Evolutionary conservation across 2,113 vertebrate species (phyloP), one percentile per base, ranked within the genome.

Genomic region (Gopherus flavomarginatus): DNA sequence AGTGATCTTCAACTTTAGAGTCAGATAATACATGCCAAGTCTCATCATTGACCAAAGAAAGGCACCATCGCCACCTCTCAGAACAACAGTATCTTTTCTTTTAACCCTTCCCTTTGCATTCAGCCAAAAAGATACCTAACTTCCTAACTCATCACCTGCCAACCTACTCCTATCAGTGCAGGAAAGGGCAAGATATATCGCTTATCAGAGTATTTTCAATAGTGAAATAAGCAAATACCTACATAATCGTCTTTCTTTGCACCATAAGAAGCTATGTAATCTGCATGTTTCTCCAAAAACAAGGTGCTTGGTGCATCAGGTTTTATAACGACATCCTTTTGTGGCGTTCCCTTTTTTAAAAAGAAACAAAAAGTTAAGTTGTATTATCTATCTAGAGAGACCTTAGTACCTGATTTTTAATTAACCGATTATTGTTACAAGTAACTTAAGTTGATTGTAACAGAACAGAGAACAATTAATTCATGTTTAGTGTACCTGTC

Each of bases 191-290:
- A 77, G 2, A 44, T 5, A 4, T 22, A 47, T 52, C 1, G 26
- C 13, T 80, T 87, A 57, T 62, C 49, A 59, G 78, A 54, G 35
- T 29, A 26, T n/a, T n/a, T 24, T 35, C 44, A 86, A 83, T 16
- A 38, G 19, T 10, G 16, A 72, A 72, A 50, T 49, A 81, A 96
- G 56, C 0, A 0, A 2, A 88, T 97, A 99, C 99, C 92, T 97
- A 99, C 99, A 65, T 99, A 99, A 92, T 99, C 99, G 38, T 99
- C 99, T 92, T 99, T 99, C 96, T 99, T 99, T 79, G 99, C 98
- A 86, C 99, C 99, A 83, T 99, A 99, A 0, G 99, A 99, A 17
- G 99, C 99, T 31, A 99, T 99, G 90, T 99, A 99, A 78, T 99
- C 99, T 0, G 99, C 99, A 65, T 99, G 99, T 57, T 99, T 99